Evolutionary conservation across 2,797 vertebrate species (phyloP).

Genomic region (Silurus aristotelis): DNA sequence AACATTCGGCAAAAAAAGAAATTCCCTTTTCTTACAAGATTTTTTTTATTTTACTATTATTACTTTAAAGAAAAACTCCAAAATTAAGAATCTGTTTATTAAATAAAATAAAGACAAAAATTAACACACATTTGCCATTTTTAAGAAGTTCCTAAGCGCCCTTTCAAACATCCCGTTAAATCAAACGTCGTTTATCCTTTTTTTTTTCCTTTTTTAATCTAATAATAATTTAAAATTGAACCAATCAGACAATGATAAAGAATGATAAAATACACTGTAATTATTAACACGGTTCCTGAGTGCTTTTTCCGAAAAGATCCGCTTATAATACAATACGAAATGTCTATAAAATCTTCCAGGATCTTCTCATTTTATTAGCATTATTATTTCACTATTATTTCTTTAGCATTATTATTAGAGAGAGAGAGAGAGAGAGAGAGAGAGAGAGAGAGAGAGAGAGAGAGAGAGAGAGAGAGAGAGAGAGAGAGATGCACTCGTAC

Average conservation of each 20-base stretch:
- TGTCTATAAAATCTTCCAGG: background rate
- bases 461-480: background rate
- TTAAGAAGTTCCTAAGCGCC: too few species aligned
- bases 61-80: too few species aligned
- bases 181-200: too few species aligned
- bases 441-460: background rate
- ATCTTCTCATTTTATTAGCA: background rate
- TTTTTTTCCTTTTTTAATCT: too few species aligned
- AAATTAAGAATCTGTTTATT: too few species aligned
- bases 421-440: background rate
- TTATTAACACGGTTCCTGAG: background rate
- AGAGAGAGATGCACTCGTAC: conserved; percentile 65
- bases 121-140: too few species aligned
- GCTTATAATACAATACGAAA: background rate
- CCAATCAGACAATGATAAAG: background rate
- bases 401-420: background rate
- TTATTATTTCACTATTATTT: background rate
- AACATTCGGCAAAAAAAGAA: too few species aligned
- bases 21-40: too few species aligned
- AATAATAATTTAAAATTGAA: too few species aligned
- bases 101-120: too few species aligned
- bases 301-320: background rate
- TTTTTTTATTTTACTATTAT: too few species aligned
- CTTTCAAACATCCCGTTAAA: too few species aligned
- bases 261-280: background rate